Base-by-base conservation (phyloP, 2,888 invertebrate genomes). In the Himalopsyche kuldschensis region DNA sequence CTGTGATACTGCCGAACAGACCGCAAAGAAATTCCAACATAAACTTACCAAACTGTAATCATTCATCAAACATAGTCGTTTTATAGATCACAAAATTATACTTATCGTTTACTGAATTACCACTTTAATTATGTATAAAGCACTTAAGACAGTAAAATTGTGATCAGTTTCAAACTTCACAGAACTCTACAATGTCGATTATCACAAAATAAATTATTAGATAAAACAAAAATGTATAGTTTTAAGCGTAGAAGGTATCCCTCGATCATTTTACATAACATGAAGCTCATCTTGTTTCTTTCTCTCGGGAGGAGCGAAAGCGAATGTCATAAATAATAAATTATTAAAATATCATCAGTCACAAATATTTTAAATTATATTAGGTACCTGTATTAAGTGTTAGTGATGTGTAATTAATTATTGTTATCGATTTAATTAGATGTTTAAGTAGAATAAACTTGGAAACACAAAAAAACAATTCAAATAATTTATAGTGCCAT, bases 321-420 rank as follows among this genome's bases (percentile, higher is more conserved):
- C 30, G 69, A 69, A 69, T 30, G 69, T 69, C 69, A 69, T 69
- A 69, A 69, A 69, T 69, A 69, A 69, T 69, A 69, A 69, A 69
- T 69, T 69, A 69, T 69, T 69, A 24, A 76, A 76, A 76, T 76
- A 35, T 35, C 32, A 76, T 41, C n/a, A 76, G 76, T 76, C 76
- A 41, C 76, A 76, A 69, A 76, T 76, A 76, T 76, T 35, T 32
- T 32, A 31, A 79, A 41, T 78, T 41, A 47, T 69, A 78, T 78
- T 77, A 69, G 80, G 82, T 84, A 84, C 84, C 82, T 84, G 81
- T 84, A 69, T 76, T 55, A 82, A 82, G 80, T 76, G 80, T 84
- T 77, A 81, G 47, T 78, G 41, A 30, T 46, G 78, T 78, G 78
- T 76, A 78, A 41, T 41, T 35, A 41, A 41, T 41, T 78, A 46